phyloP scores from a whole-genome alignment of 2,888 invertebrate genomes.

The Rhamphomyia laevipes region DNA sequence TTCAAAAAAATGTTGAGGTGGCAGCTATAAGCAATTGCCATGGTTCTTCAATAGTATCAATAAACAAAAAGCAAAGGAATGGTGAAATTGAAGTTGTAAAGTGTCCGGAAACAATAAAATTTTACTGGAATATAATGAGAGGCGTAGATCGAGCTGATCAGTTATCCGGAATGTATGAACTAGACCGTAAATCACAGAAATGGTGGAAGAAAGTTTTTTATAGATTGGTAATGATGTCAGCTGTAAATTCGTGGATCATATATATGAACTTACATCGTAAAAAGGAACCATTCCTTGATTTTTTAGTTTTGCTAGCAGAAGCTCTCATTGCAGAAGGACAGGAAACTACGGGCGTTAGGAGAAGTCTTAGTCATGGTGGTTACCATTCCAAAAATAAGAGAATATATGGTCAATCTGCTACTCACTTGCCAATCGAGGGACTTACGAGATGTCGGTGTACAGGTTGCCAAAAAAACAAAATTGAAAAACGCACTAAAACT shows the following conservation, averaged over 20 bases:
- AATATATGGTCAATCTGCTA: slow-evolving; percentile 1
- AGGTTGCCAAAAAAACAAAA: slow-evolving; percentile 5
- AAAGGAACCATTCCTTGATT: slow-evolving; percentile 9
- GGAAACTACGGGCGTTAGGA: slow-evolving; percentile 1
- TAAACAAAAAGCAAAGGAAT: neutral
- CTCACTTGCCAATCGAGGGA: slow-evolving; percentile 5
- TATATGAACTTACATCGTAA: slow-evolving; percentile 8
- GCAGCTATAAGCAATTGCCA: slow-evolving; percentile 3
- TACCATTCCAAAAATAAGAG: slow-evolving; percentile 8
- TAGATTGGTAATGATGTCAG: slow-evolving; percentile 10
- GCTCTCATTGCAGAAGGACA: slow-evolving; percentile 10
- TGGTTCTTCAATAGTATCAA: neutral
- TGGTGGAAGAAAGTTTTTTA: slow-evolving; percentile 15
- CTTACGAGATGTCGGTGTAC: slow-evolving; percentile 6
- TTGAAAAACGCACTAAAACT: slow-evolving; percentile 8
- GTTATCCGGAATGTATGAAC: slow-evolving; percentile 3
- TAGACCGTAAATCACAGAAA: slow-evolving; percentile 9
- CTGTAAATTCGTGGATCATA: slow-evolving; percentile 10
- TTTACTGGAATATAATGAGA: neutral
- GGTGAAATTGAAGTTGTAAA: neutral
- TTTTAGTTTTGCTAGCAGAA: slow-evolving; percentile 10
- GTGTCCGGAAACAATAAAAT: neutral
- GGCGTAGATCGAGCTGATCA: slow-evolving; percentile 12
- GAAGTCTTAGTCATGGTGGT: slow-evolving; percentile 1
- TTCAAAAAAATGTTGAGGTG: slow-evolving; percentile 5